Base-by-base conservation (phyloP, 1,140 invertebrate genomes). In the Brachionus calyciflorus region DNA sequence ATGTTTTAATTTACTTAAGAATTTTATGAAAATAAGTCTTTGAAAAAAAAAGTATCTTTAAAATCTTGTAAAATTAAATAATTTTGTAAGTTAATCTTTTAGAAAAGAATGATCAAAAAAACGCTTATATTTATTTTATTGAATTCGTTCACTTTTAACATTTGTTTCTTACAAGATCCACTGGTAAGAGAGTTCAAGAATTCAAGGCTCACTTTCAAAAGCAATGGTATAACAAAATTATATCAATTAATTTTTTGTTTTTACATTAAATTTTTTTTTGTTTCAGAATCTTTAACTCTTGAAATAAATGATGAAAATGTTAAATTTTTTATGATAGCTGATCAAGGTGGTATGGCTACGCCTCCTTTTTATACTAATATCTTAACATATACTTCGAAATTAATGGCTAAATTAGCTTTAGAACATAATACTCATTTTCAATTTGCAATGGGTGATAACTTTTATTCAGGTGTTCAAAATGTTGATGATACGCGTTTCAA, bases 301-400 rank as follows among this genome's bases (percentile, higher is more conserved):
- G 55, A 60, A 33, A 70, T 37, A 3, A 37, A 33, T 49, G 65
- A 70, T 33, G 30, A 26, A 19, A 33, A 17, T 0, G 65, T 19
- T 10, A 49, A 51, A 19, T 83, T 84, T 60, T 55, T 84, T 21
- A 79, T 81, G 0, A 78, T 84, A 46, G 84, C 83, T 30, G 85
- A 86, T 76, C 84, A 83, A 83, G 85, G 85, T 60, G 85, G 85
- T 12, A 48, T 84, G 1, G 82, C 83, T 1, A 9, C 51, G 14
- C 78, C 55, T n/a, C 84, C 84, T 5, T 86, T 82, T 78, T 78
- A 49, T 26, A 85, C 85, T 0, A 70, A 78, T 24, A 78, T 84
- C 19, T 82, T 85, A 68, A 69, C 65, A 19, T 76, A 80, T n/a
- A 81, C 83, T 14, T 83, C 83, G 12, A 76, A 78, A 41, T 79